Conservation (phyloP, 2,888 invertebrate genomes). For the Nebria salina region DNA sequence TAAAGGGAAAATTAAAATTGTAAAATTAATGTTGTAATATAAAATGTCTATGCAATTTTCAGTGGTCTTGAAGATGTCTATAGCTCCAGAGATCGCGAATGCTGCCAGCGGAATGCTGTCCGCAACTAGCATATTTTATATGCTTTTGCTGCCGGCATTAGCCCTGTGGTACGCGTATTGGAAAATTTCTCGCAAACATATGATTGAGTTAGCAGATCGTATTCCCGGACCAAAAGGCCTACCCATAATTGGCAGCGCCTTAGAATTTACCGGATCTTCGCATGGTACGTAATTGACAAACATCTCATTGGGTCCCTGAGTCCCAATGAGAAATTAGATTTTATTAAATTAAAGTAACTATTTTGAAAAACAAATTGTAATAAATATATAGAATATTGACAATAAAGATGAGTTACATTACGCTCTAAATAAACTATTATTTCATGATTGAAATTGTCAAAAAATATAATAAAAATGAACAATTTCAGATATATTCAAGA, state of each 20-base stretch:
- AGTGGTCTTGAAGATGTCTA: conserved; percentile 51
- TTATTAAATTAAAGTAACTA: too few species aligned
- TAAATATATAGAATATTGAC: too few species aligned
- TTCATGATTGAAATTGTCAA: background rate
- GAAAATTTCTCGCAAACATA: conserved; percentile 75
- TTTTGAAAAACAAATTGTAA: too few species aligned
- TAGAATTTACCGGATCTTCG: conserved; percentile 78
- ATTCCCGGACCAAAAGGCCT: conserved; percentile 77
- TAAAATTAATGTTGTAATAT: too few species aligned
- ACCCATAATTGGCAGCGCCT: conserved; percentile 79
- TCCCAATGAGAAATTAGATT: too few species aligned
- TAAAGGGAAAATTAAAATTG: too few species aligned
- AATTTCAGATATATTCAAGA: conserved; percentile 74
- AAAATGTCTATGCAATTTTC: background rate
- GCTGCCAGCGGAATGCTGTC: conserved; percentile 31
- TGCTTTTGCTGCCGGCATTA: conserved; percentile 75
- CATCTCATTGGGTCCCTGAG: background rate
- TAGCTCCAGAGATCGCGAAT: conserved; percentile 56
- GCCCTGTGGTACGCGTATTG: conserved; percentile 80
- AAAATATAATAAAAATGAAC: background rate
- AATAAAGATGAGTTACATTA: too few species aligned
- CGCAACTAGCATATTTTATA: conserved; percentile 75
- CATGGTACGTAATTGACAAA: conserved; percentile 67
- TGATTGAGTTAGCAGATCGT: conserved; percentile 76
- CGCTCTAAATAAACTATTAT: too few species aligned